Conservation (phyloP, 2,113 vertebrate species). For the Megalops atlanticus region DNA sequence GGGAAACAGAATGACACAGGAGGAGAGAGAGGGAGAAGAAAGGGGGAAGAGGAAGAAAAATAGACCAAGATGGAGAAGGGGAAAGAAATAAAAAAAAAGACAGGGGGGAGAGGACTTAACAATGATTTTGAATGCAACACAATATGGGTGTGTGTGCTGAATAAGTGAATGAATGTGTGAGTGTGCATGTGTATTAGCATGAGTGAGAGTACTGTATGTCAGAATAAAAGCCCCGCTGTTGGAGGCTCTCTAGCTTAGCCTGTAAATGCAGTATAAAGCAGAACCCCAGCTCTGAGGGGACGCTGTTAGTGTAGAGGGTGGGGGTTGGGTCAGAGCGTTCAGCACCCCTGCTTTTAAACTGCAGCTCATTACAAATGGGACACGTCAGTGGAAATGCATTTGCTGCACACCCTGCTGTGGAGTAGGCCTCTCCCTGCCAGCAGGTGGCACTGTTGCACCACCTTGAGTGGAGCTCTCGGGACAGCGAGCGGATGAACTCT, state of each 20-base stretch:
- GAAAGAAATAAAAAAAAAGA: conserved; percentile 8
- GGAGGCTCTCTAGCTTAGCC: too few relatives aligned
- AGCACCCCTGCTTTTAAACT: too few relatives aligned
- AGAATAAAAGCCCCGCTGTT: conserved; percentile 26
- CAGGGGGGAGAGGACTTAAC: conserved; percentile 37
- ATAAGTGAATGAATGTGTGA: too few relatives aligned
- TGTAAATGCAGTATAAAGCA: too few relatives aligned
- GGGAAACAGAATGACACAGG: background rate
- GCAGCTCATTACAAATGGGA: too few relatives aligned
- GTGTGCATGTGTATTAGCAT: background rate
- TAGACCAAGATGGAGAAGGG: background rate
- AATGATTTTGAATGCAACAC: conserved; percentile 37
- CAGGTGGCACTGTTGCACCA: conserved; percentile 63
- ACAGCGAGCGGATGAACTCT: too few relatives aligned
- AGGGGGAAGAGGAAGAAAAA: background rate
- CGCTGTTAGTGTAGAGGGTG: too few relatives aligned
- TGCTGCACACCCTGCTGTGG: too few relatives aligned
- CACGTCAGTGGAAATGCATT: too few relatives aligned
- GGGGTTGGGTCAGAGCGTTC: too few relatives aligned
- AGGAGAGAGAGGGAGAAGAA: conserved; percentile 19
- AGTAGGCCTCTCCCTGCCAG: conserved; percentile 22
- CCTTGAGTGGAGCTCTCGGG: too few relatives aligned
- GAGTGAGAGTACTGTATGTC: conserved; percentile 5
- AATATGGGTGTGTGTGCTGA: background rate
- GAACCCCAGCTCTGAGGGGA: too few relatives aligned